These are phyloP conservation scores for Oplegnathus fasciatus DNA, from an alignment of 2,113 vertebrate species.

Conservation along the genomic window DNA sequence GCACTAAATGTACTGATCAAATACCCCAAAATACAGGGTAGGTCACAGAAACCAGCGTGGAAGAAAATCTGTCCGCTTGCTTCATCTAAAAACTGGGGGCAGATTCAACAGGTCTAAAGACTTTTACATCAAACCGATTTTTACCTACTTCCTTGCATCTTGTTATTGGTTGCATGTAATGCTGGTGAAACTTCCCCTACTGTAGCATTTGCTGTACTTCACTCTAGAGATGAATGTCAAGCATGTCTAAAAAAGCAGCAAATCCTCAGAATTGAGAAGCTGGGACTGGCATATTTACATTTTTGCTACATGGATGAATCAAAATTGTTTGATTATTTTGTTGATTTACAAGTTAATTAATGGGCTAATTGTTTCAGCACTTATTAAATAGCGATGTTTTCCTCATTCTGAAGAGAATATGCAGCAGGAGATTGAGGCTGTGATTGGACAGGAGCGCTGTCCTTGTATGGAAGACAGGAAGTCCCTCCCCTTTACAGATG, in stretches of 20 bases:
- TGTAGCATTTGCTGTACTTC: background rate
- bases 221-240: background rate
- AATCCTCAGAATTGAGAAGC: too few relatives aligned
- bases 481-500: conserved; percentile 80
- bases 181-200: background rate
- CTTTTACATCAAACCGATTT: background rate
- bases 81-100: too few relatives aligned
- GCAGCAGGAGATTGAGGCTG: conserved; percentile 86
- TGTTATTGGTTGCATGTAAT: background rate
- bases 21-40: conserved; percentile 80
- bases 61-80: background rate
- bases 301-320: too few relatives aligned
- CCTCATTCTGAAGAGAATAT: conserved; percentile 76
- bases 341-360: background rate
- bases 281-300: too few relatives aligned
- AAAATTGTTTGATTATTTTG: background rate
- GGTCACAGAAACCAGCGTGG: conserved; percentile 2
- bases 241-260: too few relatives aligned
- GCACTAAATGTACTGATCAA: conserved; percentile 80
- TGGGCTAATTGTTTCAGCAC: background rate
- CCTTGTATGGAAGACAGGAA: conserved; percentile 83
- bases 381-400: background rate
- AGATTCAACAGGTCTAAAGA: background rate
- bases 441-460: conserved; percentile 80
- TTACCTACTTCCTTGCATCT: background rate